Percentiles rank a stretch among this genome's conserved stretches.
These are phyloP conservation scores for Aradophagus sp. DNA, from an alignment of 1,140 invertebrate genomes.

Conservation along the genomic window DNA sequence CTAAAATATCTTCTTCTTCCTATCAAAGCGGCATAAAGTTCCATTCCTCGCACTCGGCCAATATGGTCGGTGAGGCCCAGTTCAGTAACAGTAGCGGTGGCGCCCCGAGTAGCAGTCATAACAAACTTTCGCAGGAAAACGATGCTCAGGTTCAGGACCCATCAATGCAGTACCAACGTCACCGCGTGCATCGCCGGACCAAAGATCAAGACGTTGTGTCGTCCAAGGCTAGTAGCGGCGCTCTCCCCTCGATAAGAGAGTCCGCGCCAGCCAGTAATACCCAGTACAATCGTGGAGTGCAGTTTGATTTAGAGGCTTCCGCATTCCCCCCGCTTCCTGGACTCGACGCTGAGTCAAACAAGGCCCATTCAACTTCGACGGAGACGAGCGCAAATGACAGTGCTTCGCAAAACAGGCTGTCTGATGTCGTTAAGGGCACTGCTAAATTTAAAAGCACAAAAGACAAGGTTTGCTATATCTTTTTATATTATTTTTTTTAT, in stretches of 20 bases:
- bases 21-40: slow-evolving; percentile 72
- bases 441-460: slow-evolving; percentile 77
- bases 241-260: slow-evolving; percentile 67
- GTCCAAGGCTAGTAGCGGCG: slow-evolving; percentile 63
- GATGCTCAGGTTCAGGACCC: slow-evolving; percentile 65
- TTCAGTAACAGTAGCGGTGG: slow-evolving; percentile 45
- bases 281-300: slow-evolving; percentile 73
- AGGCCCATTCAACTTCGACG: slow-evolving; percentile 63
- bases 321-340: slow-evolving; percentile 89
- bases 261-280: slow-evolving; percentile 60
- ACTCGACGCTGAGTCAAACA: slow-evolving; percentile 68
- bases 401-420: slow-evolving; percentile 77
- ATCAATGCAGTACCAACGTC: slow-evolving; percentile 67
- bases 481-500: slow-evolving; percentile 5
- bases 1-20: slow-evolving; percentile 69
- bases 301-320: slow-evolving; percentile 87
- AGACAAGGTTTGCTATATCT: slow-evolving; percentile 62
- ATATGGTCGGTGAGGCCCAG: slow-evolving; percentile 47
- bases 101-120: slow-evolving; percentile 62
- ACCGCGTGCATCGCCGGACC: slow-evolving; percentile 73
- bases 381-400: slow-evolving; percentile 62
- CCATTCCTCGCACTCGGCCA: slow-evolving; percentile 67
- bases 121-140: slow-evolving; percentile 63
- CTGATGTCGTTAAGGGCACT: slow-evolving; percentile 88
- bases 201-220: slow-evolving; percentile 70